A percentile compares a stretch with the other conserved stretches of the same genome.
Conservation (phyloP, 2,888 invertebrate genomes). For the Limnephilus rhombicus region DNA sequence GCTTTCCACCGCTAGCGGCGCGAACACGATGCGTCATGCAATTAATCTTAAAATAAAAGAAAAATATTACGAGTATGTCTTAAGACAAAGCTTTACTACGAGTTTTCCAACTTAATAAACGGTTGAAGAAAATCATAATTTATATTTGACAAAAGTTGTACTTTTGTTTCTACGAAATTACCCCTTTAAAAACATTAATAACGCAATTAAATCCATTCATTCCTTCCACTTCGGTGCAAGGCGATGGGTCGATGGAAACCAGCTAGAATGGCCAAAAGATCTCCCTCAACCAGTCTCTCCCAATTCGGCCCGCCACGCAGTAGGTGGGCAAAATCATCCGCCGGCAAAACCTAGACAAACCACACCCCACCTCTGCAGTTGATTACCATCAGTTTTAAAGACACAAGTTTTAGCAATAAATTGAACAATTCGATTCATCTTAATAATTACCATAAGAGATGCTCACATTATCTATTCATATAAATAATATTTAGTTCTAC, state of each 20-base stretch:
- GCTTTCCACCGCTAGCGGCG: conserved; percentile 6
- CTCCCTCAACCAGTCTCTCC: no score
- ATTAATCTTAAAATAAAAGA: neutral
- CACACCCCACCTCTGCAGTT: neutral
- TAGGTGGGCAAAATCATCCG: no score
- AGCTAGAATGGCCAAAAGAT: no score
- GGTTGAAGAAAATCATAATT: neutral
- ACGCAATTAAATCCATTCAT: no score
- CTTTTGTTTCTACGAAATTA: neutral
- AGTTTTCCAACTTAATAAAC: neutral
- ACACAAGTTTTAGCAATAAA: neutral
- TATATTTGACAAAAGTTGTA: neutral
- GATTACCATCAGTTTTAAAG: neutral
- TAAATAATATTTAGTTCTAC: neutral
- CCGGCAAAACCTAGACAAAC: no score
- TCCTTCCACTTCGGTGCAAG: no score
- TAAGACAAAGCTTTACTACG: neutral
- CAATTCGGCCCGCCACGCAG: no score
- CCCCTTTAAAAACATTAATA: no score
- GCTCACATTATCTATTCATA: neutral
- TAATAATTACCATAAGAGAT: neutral
- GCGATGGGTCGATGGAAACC: no score
- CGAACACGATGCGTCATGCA: neutral
- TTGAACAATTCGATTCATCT: neutral
- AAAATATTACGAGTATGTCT: neutral